phyloP scores from a whole-genome alignment of 1,140 invertebrate species.

The Brachionus paranguensis region DNA sequence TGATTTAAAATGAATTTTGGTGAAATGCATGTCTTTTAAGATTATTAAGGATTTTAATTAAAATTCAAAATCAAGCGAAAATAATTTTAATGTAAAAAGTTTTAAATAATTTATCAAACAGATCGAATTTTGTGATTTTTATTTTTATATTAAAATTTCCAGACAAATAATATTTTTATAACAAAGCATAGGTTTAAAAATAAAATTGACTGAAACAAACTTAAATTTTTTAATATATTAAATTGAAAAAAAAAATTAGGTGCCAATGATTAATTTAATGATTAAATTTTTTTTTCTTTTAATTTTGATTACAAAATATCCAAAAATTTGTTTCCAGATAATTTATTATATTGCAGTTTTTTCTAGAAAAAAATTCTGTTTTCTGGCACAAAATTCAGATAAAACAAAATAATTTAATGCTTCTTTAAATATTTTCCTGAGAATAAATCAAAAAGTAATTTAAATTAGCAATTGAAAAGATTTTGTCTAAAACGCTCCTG shows the following conservation, averaged over 20 bases:
- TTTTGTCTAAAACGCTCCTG: neutral
- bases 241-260: neutral
- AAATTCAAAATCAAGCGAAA: neutral
- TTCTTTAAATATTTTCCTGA: neutral
- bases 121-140: neutral
- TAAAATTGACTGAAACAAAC: too few relatives aligned
- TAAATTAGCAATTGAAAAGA: neutral
- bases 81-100: neutral
- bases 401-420: neutral
- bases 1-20: neutral
- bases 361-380: neutral
- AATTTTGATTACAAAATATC: neutral
- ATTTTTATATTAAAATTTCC: neutral
- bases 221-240: neutral
- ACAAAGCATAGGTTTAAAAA: too few relatives aligned
- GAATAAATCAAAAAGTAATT: neutral
- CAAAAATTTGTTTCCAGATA: neutral
- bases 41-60: neutral
- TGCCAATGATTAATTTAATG: neutral
- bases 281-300: neutral
- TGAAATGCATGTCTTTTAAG: neutral
- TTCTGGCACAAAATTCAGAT: too few relatives aligned
- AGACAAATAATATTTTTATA: neutral
- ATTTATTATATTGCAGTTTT: neutral
- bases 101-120: neutral